phyloP scores from a whole-genome alignment of 2,888 invertebrate genomes.

The Ischnus inquisitorius region DNA sequence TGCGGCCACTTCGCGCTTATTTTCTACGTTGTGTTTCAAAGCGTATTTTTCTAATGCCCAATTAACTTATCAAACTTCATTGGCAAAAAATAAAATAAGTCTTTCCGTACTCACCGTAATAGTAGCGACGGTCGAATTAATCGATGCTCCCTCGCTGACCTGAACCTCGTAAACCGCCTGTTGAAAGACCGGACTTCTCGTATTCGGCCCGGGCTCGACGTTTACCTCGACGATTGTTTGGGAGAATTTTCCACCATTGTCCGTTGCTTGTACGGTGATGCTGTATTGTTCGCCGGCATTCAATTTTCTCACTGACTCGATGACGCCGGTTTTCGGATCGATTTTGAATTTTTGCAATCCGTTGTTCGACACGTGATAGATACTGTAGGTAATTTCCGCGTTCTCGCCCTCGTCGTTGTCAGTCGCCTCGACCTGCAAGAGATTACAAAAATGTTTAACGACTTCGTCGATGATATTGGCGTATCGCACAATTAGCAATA shows the following conservation, averaged over 20 bases:
- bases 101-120: slow-evolving; percentile 88
- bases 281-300: slow-evolving; percentile 96
- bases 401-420: slow-evolving; percentile 96
- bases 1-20: background rate
- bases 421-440: slow-evolving; percentile 90
- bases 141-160: slow-evolving; percentile 95
- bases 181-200: slow-evolving; percentile 92
- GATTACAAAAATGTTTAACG: background rate
- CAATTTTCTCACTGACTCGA: slow-evolving; percentile 92
- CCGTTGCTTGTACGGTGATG: slow-evolving; percentile 94
- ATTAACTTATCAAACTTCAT: background rate
- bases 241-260: slow-evolving; percentile 92
- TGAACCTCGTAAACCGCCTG: slow-evolving; percentile 94
- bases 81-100: slow-evolving; percentile 11
- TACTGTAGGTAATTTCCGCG: slow-evolving; percentile 93
- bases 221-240: slow-evolving; percentile 95
- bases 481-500: slow-evolving; percentile 3
- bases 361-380: slow-evolving; percentile 96
- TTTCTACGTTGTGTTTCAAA: background rate
- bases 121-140: slow-evolving; percentile 94
- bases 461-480: background rate
- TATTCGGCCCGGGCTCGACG: slow-evolving; percentile 94
- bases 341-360: slow-evolving; percentile 95
- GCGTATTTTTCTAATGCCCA: too few relatives aligned
- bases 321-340: slow-evolving; percentile 92